Evolutionary conservation across 1,140 invertebrate species (phyloP).

Genomic region (Globodera ellingtonae): DNA sequence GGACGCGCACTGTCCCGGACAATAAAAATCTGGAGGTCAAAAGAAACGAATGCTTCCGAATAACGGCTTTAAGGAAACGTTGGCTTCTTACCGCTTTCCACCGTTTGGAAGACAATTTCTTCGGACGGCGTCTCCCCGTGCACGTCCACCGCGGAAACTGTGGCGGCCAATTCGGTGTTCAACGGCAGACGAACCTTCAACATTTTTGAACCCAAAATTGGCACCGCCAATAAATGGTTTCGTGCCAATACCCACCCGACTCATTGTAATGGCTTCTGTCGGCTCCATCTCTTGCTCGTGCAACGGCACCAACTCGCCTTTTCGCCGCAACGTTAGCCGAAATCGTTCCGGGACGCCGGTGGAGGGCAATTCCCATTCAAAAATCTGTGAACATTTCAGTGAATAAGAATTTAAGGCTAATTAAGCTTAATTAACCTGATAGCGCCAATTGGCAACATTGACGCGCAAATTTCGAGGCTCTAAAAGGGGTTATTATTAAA

Average conservation of each 20-base stretch:
- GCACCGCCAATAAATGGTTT: not conserved
- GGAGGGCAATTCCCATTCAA: slow-evolving; percentile 52
- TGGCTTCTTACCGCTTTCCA: slow-evolving; percentile 7
- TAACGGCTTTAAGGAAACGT: not conserved
- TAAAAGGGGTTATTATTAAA: slow-evolving; percentile 24
- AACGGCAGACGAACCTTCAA: slow-evolving; percentile 37
- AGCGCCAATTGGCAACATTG: slow-evolving; percentile 47
- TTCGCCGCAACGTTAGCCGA: slow-evolving; percentile 31
- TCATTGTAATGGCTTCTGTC: slow-evolving; percentile 50
- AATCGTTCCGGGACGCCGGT: slow-evolving; percentile 50
- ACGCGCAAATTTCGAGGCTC: slow-evolving; percentile 50
- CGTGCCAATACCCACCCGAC: slow-evolving; percentile 17
- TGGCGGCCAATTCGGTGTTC: slow-evolving; percentile 39
- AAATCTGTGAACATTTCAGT: slow-evolving; percentile 21
- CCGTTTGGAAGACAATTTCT: slow-evolving; percentile 16
- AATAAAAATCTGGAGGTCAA: slow-evolving; percentile 45
- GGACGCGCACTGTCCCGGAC: slow-evolving; percentile 39
- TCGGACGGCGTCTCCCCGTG: slow-evolving; percentile 51
- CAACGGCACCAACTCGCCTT: slow-evolving; percentile 24
- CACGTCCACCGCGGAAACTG: slow-evolving; percentile 41
- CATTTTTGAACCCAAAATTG: not conserved
- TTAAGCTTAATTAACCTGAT: slow-evolving; percentile 26
- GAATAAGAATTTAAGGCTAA: not conserved
- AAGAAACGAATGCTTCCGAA: not conserved
- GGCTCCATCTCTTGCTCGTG: slow-evolving; percentile 47